A percentile compares a stretch with the other conserved stretches of the same genome.
Evolutionary conservation across 2,113 vertebrate species (phyloP).

Genomic region (Arenaria interpres): DNA sequence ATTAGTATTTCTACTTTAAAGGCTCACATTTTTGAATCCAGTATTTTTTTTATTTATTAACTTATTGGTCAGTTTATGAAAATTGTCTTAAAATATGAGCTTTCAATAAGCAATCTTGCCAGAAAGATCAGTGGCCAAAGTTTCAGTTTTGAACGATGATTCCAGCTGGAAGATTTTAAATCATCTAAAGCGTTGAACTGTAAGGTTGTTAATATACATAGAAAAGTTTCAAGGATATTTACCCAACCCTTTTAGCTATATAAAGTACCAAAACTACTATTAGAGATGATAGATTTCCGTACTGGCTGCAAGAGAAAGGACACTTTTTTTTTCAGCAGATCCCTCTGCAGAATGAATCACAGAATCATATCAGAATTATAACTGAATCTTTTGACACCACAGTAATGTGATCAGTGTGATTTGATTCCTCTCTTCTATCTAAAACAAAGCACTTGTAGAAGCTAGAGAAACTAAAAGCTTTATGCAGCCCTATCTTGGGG

Average conservation of each 20-base stretch:
- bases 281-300: not conserved
- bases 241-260: not conserved
- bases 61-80: not conserved
- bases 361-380: not conserved
- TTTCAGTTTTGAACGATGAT: not conserved
- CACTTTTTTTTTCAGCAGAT: not conserved
- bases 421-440: not conserved
- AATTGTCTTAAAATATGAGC: not conserved
- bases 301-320: not conserved
- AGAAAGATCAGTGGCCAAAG: not conserved
- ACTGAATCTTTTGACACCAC: not conserved
- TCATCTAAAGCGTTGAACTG: not conserved
- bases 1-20: not conserved
- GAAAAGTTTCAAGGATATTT: not conserved
- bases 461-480: not conserved
- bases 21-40: not conserved
- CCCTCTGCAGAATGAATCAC: not conserved
- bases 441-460: not conserved
- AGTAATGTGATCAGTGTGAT: not conserved
- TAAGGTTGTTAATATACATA: not conserved
- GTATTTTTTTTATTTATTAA: not conserved
- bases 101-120: not conserved
- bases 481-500: not conserved
- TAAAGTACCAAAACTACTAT: not conserved
- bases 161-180: not conserved